Evolutionary conservation across 2,797 vertebrate species (phyloP), one percentile per base, ranked within the genome.

Genomic region (Miichthys miiuy): DNA sequence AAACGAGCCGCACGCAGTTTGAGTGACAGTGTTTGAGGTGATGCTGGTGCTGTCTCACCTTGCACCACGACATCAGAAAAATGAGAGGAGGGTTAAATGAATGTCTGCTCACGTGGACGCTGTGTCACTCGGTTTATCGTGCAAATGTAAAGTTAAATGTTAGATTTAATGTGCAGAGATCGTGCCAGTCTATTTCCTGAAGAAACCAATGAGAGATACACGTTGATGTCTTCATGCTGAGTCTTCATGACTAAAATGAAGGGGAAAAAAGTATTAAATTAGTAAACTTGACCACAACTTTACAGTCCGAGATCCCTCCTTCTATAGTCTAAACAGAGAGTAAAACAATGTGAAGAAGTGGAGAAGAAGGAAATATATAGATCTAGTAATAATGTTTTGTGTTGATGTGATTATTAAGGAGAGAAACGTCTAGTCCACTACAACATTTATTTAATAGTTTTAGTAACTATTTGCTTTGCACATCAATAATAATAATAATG

Each of bases 251-350:
- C 34, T 38, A 7, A 16, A 23, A 34, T 44, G 46, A 62, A 9
- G 2, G n/a, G 25, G 34, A 38, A 16, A 20, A 41, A 42, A 27
- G 38, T 55, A 12, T 51, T 2, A 41, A 13, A 14, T 47, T 1
- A n/a, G 5, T 48, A 5, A 80, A 71, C 30, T 42, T 71, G 18
- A 47, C 1, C 38, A 56, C 18, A 71, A 60, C 68, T 66, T 63
- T 25, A 20, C 5, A 30, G 47, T 27, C 5, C 17, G 7, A 27
- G 41, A 30, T 23, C 27, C 62, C 16, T 30, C 30, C 12, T 16
- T 18, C 46, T 20, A 17, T 48, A 27, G 20, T 6, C 27, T 38
- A 12, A 30, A 17, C 18, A 18, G 6, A 18, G 38, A 47, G 27
- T 48, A 7, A 16, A 44, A 9, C n/a, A 27, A 51, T 4, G 7